Base-by-base conservation (phyloP, 2,113 vertebrate species). In the Oreochromis niloticus region DNA sequence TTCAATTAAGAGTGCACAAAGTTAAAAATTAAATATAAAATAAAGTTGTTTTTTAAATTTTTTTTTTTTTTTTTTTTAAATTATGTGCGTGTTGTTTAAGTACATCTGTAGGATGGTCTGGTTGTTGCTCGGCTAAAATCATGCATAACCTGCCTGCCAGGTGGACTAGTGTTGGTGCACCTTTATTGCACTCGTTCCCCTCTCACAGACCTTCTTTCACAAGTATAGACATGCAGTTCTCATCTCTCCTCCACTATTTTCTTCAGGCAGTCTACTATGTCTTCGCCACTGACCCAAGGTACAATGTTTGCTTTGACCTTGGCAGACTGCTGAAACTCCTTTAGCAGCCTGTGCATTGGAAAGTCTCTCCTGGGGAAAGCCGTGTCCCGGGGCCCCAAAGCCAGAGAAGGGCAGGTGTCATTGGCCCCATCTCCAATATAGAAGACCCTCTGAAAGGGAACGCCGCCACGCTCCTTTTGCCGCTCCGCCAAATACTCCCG, bases 361-460 rank as follows among this genome's bases (percentile, higher is more conserved):
- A 97, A 99, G 48, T 96, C 96, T 80, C 95, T 97, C 89, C 98
- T 96, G 0, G 98, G 97, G 89, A 99, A 98, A 8, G 97, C 97
- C 16, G 97, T 96, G 54, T 99, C 98, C 1, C 89, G 89, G 1
- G 94, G 92, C 5, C 94, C 96, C 95, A 99, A 93, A 7, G 94
- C 87, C 86, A 95, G 91, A 1, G 95, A 95, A 39, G 98, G 98
- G 86, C 98, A 99, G 91, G 97, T 95, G 82, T 99, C 98, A 22
- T 99, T 99, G 95, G 97, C 97, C 1, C 98, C 98, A 0, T 99
- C 98, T 0, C 98, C 98, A 1, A 98, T 94, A 56, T 99, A 99
- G 92, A 98, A 97, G 1, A 99, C 95, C 56, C 95, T 95, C 92
- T 97, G 97, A 61, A 98, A 99, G 19, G 97, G 94, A 9, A 22